Percentiles rank a stretch among this genome's conserved stretches.
Evolutionary conservation across 2,113 vertebrate genomes (phyloP).

Genomic region (Chionis minor): DNA sequence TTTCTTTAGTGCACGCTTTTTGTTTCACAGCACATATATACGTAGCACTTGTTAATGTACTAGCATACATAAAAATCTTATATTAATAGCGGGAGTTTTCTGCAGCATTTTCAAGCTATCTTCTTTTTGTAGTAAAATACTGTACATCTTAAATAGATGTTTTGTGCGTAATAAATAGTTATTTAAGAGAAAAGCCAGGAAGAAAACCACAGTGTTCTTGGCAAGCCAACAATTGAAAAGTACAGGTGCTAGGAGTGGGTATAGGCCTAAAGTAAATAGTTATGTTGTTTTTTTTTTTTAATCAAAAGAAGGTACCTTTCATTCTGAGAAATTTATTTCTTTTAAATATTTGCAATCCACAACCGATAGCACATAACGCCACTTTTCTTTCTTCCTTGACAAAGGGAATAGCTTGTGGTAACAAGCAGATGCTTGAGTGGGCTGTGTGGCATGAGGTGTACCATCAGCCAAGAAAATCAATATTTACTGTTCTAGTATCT

Average conservation of each 20-base stretch:
- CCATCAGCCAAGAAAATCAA: slow-evolving; percentile 77
- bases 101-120: background rate
- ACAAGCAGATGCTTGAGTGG: slow-evolving; percentile 74
- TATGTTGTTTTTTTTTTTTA: background rate
- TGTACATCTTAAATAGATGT: slow-evolving; percentile 37
- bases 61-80: background rate
- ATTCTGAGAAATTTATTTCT: slow-evolving; percentile 83
- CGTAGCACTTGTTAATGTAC: background rate
- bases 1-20: background rate
- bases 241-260: slow-evolving; percentile 76
- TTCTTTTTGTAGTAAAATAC: slow-evolving; percentile 1
- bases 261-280: slow-evolving; percentile 75
- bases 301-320: slow-evolving; percentile 77
- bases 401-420: slow-evolving; percentile 65
- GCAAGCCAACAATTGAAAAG: slow-evolving; percentile 77
- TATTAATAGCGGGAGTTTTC: background rate
- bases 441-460: slow-evolving; percentile 60
- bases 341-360: slow-evolving; percentile 85
- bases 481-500: slow-evolving; percentile 83
- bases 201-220: slow-evolving; percentile 70
- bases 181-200: slow-evolving; percentile 39
- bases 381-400: slow-evolving; percentile 74
- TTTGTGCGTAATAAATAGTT: slow-evolving; percentile 56
- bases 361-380: slow-evolving; percentile 69
- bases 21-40: background rate